These are phyloP conservation scores for Chrysomela aeneicollis DNA, from an alignment of 2,888 invertebrate genomes.

Conservation along the genomic window DNA sequence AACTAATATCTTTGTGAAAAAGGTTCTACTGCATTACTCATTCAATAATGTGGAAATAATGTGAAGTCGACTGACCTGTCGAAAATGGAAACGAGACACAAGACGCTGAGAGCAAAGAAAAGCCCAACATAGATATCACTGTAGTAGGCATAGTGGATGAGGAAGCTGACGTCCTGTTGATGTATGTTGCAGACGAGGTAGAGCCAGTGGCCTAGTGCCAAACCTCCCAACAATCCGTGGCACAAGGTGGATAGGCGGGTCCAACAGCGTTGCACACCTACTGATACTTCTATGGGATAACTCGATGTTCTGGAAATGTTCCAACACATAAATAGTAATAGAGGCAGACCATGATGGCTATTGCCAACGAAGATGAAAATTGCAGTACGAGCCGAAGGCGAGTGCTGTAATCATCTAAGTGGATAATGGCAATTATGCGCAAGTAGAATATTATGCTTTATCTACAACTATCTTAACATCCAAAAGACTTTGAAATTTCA, in stretches of 20 bases:
- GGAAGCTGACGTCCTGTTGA: slow-evolving; percentile 55
- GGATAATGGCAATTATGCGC: too few relatives aligned
- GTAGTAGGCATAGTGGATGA: slow-evolving; percentile 57
- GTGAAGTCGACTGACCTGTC: slow-evolving; percentile 67
- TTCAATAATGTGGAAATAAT: too few relatives aligned
- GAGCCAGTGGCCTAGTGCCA: slow-evolving; percentile 68
- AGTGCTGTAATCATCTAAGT: too few relatives aligned
- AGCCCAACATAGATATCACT: slow-evolving; percentile 59
- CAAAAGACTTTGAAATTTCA: too few relatives aligned
- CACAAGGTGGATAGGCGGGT: slow-evolving; percentile 65
- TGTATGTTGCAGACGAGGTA: slow-evolving; percentile 65
- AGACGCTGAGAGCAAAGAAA: slow-evolving; percentile 67
- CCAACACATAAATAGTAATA: not conserved
- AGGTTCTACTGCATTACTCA: too few relatives aligned
- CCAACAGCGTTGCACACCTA: slow-evolving; percentile 66
- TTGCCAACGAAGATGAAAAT: too few relatives aligned
- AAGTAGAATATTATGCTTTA: too few relatives aligned
- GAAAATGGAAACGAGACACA: slow-evolving; percentile 68
- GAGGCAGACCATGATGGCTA: not conserved
- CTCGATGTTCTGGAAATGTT: slow-evolving; percentile 39
- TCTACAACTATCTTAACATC: too few relatives aligned
- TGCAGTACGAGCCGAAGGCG: too few relatives aligned
- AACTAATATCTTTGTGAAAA: too few relatives aligned
- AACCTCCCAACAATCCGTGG: slow-evolving; percentile 68
- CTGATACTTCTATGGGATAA: slow-evolving; percentile 65